These are phyloP conservation scores for Colletes collaris DNA, from an alignment of 2,888 invertebrate species.

Conservation along the genomic window DNA sequence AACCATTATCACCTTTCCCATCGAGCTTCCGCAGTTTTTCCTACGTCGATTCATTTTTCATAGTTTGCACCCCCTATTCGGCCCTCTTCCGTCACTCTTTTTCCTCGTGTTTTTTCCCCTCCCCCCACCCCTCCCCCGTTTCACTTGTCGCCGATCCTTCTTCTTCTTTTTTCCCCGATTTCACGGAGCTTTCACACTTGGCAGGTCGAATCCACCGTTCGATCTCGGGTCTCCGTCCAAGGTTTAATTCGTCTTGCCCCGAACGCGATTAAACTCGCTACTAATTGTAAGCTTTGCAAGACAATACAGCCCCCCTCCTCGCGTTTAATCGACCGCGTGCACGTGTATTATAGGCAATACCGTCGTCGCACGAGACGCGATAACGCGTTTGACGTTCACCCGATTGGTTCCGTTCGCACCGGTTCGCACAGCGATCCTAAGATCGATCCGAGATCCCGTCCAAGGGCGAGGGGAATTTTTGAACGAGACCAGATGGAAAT, in stretches of 20 bases:
- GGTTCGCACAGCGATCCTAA: background rate
- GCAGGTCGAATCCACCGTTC: background rate
- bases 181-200: conserved; percentile 19
- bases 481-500: too few relatives aligned
- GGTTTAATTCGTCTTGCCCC: conserved; percentile 24
- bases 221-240: conserved; percentile 20
- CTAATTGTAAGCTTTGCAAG: background rate
- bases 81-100: background rate
- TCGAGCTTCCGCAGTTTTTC: background rate
- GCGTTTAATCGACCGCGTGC: too few relatives aligned
- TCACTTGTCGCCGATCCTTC: background rate
- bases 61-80: background rate
- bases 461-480: too few relatives aligned
- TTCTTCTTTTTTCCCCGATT: too few relatives aligned
- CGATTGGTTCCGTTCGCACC: background rate
- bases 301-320: too few relatives aligned
- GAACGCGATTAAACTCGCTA: conserved; percentile 9
- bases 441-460: conserved; percentile 1
- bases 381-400: background rate
- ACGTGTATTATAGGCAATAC: too few relatives aligned
- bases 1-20: background rate
- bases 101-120: background rate
- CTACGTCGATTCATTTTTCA: conserved; percentile 13
- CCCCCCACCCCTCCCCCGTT: too few relatives aligned
- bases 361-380: too few relatives aligned